phyloP scores from a whole-genome alignment of 2,888 invertebrate genomes.

The Folsomia manolachei region DNA sequence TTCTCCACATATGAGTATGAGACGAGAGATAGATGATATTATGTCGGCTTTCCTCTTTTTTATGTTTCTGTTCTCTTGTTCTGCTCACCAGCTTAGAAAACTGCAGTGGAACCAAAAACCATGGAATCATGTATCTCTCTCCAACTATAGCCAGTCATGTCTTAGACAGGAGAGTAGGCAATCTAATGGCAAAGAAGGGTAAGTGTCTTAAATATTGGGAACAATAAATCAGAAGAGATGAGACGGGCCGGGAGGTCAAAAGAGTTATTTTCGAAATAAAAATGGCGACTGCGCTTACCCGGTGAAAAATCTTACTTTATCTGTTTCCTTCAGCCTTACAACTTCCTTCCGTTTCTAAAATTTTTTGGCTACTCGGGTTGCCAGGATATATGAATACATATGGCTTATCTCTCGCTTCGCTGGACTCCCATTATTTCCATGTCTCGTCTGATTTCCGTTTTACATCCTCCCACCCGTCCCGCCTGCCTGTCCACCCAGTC shows the following conservation, averaged over 20 bases:
- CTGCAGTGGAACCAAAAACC: too few relatives aligned
- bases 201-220: neutral
- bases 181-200: too few relatives aligned
- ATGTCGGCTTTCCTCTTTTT: neutral
- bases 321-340: constrained; percentile 16
- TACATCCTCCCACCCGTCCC: neutral
- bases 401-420: constrained; percentile 21
- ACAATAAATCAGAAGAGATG: constrained; percentile 5
- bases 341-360: constrained; percentile 14
- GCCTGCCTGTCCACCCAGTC: neutral
- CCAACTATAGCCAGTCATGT: too few relatives aligned
- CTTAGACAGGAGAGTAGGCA: neutral
- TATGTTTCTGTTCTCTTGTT: neutral
- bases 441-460: neutral
- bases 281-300: constrained; percentile 1
- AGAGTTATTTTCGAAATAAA: constrained; percentile 8
- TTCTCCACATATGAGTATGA: neutral
- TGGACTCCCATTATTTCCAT: constrained; percentile 17
- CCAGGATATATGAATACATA: constrained; percentile 18
- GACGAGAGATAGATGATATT: too few relatives aligned
- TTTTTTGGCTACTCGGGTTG: neutral
- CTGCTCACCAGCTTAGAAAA: too few relatives aligned
- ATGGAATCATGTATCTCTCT: too few relatives aligned
- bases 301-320: constrained; percentile 11
- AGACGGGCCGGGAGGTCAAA: constrained; percentile 10